Evolutionary conservation across 2,888 invertebrate genomes (phyloP), one percentile per base, ranked within the genome.

Genomic region (Phyllotreta cruciferae): DNA sequence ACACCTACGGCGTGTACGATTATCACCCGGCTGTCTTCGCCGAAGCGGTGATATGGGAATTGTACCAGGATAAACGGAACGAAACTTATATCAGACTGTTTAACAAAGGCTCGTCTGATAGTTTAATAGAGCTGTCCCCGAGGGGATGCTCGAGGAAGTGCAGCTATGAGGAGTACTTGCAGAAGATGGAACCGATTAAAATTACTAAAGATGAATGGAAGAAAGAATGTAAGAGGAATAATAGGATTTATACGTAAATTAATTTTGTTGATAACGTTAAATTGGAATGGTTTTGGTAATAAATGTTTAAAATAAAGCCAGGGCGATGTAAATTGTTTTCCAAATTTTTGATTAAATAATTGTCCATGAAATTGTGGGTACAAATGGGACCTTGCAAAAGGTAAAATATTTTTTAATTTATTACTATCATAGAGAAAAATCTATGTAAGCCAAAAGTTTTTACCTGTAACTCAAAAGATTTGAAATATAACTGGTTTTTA

Each of bases 121-220:
- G 3, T 81, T 85, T 55, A 76, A 74, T 37, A 67, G 75, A 44
- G 66, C 72, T 1, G 67, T 24, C 9, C 1, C 84, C 92, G 66
- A 90, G 90, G 0, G 82, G 85, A 10, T 93, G 93, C 77, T 85
- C 86, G 0, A 70, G 82, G 3, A 78, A 83, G 11, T 93, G 93
- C 73, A 86, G 88, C 0, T 74, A 91, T 1, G 78, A 83, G 4
- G 80, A 84, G 71, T 90, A 89, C 77, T 74, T 82, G 11, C 70
- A 76, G 7, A 70, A 87, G 38, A 87, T 91, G 66, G 82, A 85
- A 42, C 85, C 88, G 65, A 80, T 90, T 0, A 77, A 90, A 6
- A 42, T 82, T 0, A 69, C 54, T 58, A 85, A 86, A n/a, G 81
- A 83, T 1, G 81, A 91, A 72, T 91, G 91, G 90, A 83, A 87